A percentile compares a stretch with the other conserved stretches of the same genome.
These are phyloP conservation scores for Rhamnusium bicolor DNA, from an alignment of 2,888 invertebrate genomes.

Conservation along the genomic window DNA sequence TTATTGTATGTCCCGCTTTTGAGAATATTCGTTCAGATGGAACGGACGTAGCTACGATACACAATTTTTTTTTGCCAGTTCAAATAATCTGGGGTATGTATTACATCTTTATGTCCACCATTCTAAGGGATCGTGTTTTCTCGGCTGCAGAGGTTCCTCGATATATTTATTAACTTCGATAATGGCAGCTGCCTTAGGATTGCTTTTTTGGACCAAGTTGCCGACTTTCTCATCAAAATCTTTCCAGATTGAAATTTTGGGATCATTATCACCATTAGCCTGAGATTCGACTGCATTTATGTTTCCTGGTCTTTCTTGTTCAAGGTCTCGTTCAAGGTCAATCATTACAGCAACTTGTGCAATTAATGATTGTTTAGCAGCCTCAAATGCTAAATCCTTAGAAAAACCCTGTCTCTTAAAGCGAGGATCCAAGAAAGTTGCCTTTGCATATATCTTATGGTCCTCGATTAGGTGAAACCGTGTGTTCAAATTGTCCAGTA, in stretches of 20 bases:
- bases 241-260: background rate
- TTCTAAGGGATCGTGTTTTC: conserved; percentile 33
- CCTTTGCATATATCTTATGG: conserved; percentile 28
- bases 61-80: conserved; percentile 42
- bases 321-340: background rate
- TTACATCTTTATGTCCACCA: conserved; percentile 33
- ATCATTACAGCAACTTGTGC: conserved; percentile 22
- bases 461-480: too few species aligned
- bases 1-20: conserved; percentile 52
- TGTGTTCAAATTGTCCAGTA: too few species aligned
- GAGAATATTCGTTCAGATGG: conserved; percentile 58
- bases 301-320: background rate
- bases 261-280: background rate
- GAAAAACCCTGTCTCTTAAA: conserved; percentile 26
- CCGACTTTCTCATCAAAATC: conserved; percentile 31
- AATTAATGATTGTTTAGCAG: conserved; percentile 14
- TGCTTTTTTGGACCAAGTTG: conserved; percentile 24
- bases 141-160: conserved; percentile 30
- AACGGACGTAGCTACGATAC: conserved; percentile 56
- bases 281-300: background rate
- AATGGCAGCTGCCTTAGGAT: conserved; percentile 29
- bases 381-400: background rate
- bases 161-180: conserved; percentile 34
- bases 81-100: conserved; percentile 19
- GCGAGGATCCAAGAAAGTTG: conserved; percentile 25